Conservation (phyloP, 2,888 invertebrate genomes). For the Campaea margaritaria region DNA sequence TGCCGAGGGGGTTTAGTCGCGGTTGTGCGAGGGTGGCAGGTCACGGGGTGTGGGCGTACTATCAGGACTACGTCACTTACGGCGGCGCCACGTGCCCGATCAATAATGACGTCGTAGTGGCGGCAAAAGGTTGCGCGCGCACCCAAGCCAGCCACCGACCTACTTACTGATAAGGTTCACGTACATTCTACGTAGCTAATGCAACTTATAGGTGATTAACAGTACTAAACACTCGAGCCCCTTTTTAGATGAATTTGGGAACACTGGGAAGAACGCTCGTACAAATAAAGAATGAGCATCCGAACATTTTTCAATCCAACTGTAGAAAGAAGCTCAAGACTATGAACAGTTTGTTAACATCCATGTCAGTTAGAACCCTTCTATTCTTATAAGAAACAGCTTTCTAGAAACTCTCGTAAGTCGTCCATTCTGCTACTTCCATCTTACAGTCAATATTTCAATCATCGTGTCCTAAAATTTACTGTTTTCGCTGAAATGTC, state of each 20-base stretch:
- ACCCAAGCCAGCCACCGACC: slow-evolving; percentile 66
- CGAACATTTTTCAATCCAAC: too few species aligned
- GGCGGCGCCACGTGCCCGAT: slow-evolving; percentile 84
- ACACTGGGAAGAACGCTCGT: too few species aligned
- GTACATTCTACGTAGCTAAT: slow-evolving; percentile 74
- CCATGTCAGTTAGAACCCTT: too few species aligned
- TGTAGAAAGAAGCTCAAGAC: too few species aligned
- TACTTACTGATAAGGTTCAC: slow-evolving; percentile 82
- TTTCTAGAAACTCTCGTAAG: too few species aligned
- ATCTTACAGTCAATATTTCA: too few species aligned
- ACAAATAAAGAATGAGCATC: too few species aligned
- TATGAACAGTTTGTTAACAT: too few species aligned
- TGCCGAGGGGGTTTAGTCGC: slow-evolving; percentile 41
- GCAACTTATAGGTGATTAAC: neutral
- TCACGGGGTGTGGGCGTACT: slow-evolving; percentile 65
- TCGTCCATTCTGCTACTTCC: too few species aligned
- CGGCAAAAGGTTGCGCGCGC: slow-evolving; percentile 71
- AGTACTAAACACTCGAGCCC: slow-evolving; percentile 1
- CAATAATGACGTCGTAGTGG: slow-evolving; percentile 81
- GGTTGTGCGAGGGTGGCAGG: slow-evolving; percentile 41
- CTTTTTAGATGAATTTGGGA: neutral
- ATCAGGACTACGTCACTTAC: slow-evolving; percentile 81
- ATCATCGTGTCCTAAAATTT: too few species aligned
- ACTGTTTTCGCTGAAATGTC: too few species aligned
- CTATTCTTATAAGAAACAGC: too few species aligned